Evolutionary conservation across 2,797 vertebrate species (phyloP).

Genomic region (Manis javanica): DNA sequence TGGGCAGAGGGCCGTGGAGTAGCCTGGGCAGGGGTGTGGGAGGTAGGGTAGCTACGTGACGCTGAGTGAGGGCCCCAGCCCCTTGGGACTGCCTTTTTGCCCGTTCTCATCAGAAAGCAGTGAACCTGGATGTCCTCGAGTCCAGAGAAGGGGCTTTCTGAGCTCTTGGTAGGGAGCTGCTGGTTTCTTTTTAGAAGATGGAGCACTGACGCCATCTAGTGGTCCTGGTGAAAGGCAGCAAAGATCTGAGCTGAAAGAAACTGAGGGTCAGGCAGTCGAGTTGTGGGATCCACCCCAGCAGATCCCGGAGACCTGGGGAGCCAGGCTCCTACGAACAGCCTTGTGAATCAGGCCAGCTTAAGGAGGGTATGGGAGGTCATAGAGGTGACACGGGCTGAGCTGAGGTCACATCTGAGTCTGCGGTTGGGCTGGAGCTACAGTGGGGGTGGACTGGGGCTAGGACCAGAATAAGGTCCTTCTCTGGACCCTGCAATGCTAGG

Average conservation of each 20-base stretch:
- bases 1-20: neutral
- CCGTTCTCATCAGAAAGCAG: fast-evolving
- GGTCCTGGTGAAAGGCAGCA: neutral
- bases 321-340: neutral
- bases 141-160: neutral
- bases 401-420: neutral
- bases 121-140: neutral
- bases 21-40: neutral
- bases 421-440: too few relatives aligned
- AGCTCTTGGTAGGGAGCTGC: neutral
- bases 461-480: neutral
- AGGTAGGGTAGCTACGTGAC: neutral
- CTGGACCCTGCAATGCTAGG: neutral
- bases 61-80: too few relatives aligned
- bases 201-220: conserved; percentile 28
- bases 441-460: too few relatives aligned
- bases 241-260: neutral
- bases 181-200: neutral
- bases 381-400: neutral
- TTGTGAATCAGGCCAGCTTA: neutral
- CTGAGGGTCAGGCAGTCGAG: fast-evolving
- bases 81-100: too few relatives aligned
- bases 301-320: neutral
- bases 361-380: neutral
- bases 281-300: fast-evolving